These are phyloP conservation scores for Sesamia nonagrioides DNA, from an alignment of 1,140 invertebrate genomes.

Conservation along the genomic window DNA sequence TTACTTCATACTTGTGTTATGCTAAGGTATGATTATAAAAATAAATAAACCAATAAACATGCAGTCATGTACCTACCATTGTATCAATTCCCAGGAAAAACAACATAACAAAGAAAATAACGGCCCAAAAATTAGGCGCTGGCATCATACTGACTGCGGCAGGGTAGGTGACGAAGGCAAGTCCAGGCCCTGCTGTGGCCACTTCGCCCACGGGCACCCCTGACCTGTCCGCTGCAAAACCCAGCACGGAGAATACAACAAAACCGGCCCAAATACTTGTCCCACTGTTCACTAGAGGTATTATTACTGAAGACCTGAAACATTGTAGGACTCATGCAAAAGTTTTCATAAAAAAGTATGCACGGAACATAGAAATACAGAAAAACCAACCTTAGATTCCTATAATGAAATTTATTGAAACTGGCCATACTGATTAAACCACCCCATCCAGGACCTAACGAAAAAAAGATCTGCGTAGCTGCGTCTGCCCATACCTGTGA, in stretches of 20 bases:
- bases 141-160: constrained; percentile 96
- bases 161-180: constrained; percentile 97
- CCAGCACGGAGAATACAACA: constrained; percentile 97
- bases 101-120: constrained; percentile 97
- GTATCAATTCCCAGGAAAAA: constrained; percentile 97
- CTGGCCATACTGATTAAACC: constrained; percentile 96
- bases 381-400: constrained; percentile 91
- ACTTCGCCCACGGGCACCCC: constrained; percentile 94
- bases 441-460: constrained; percentile 96
- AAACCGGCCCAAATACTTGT: constrained; percentile 98
- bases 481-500: constrained; percentile 96
- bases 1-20: too few relatives aligned
- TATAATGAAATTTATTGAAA: constrained; percentile 96
- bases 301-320: constrained; percentile 91
- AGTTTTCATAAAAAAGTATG: not conserved
- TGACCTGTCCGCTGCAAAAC: constrained; percentile 94
- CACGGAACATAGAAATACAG: not conserved
- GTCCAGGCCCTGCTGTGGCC: constrained; percentile 95
- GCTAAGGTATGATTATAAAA: too few relatives aligned
- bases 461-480: constrained; percentile 96
- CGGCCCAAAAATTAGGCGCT: constrained; percentile 95
- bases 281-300: constrained; percentile 93
- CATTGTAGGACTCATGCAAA: not conserved
- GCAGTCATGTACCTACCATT: constrained; percentile 89
- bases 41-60: not conserved